These are phyloP conservation scores for Keiferia lycopersicella DNA, from an alignment of 2,888 invertebrate genomes.

Conservation along the genomic window DNA sequence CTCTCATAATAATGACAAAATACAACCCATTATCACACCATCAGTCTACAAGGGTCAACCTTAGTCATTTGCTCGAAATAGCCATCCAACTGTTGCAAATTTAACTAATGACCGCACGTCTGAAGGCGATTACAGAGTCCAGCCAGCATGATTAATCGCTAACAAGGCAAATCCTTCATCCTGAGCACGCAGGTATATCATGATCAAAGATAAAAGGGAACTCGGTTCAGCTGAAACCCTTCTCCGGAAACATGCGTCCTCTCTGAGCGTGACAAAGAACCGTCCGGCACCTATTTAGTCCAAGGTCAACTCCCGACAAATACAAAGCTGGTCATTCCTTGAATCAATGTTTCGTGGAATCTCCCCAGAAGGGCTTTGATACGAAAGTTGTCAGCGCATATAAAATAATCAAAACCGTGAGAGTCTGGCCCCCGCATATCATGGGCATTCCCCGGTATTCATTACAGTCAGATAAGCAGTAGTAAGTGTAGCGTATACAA, in stretches of 20 bases:
- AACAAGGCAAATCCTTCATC: constrained; percentile 56
- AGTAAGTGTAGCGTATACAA: constrained; percentile 5
- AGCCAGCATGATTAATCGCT: constrained; percentile 60
- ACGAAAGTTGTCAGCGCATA: constrained; percentile 49
- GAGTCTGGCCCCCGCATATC: constrained; percentile 52
- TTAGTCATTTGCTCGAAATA: constrained; percentile 60
- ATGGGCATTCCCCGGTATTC: constrained; percentile 47
- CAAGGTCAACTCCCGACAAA: constrained; percentile 23
- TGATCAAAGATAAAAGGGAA: constrained; percentile 32
- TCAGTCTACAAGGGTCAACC: constrained; percentile 46
- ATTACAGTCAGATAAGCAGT: constrained; percentile 1
- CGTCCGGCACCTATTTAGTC: constrained; percentile 24
- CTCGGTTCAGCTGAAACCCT: constrained; percentile 27
- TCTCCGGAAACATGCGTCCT: constrained; percentile 24
- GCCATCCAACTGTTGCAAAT: constrained; percentile 65
- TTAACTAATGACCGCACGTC: constrained; percentile 65
- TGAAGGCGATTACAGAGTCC: constrained; percentile 54
- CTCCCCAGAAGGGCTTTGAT: constrained; percentile 36
- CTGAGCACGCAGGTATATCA: constrained; percentile 51
- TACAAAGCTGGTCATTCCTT: not conserved
- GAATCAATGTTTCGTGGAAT: constrained; percentile 21
- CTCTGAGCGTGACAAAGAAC: constrained; percentile 12
- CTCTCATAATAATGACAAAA: constrained; percentile 1
- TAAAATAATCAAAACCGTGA: constrained; percentile 61
- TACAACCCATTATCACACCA: constrained; percentile 21